phyloP scores from a whole-genome alignment of 53 echinoderm and acorn worm species.

The Astropecten irregularis region DNA sequence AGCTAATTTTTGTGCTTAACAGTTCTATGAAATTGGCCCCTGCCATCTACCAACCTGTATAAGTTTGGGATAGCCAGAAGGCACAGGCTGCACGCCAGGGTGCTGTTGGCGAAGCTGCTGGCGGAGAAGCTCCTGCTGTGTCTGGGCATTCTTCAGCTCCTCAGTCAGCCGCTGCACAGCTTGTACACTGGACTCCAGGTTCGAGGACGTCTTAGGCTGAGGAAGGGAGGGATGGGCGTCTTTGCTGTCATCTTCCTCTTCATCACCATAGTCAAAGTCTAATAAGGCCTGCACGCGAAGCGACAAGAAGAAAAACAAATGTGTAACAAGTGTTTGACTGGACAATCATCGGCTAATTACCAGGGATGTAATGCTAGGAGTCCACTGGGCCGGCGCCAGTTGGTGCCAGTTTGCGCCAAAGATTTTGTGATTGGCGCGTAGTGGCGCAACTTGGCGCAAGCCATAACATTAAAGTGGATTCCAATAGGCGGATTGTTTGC shows the following conservation, averaged over 20 bases:
- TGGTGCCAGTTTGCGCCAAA: too few relatives aligned
- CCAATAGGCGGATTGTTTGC: too few relatives aligned
- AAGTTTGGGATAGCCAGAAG: not conserved
- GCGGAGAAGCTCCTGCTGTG: slow-evolving; percentile 64
- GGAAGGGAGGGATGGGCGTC: slow-evolving; percentile 19
- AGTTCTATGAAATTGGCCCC: too few relatives aligned
- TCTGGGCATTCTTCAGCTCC: slow-evolving; percentile 76
- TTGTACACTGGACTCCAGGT: slow-evolving; percentile 72
- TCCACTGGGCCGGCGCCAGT: too few relatives aligned
- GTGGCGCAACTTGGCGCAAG: too few relatives aligned
- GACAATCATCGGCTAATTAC: too few relatives aligned
- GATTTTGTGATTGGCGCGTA: too few relatives aligned
- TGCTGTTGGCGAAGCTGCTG: slow-evolving; percentile 43
- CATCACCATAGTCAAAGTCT: slow-evolving; percentile 97
- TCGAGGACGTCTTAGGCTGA: slow-evolving; percentile 17
- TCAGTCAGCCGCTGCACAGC: slow-evolving; percentile 76
- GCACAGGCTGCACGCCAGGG: not conserved
- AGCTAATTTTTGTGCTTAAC: too few relatives aligned
- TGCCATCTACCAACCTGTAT: too few relatives aligned
- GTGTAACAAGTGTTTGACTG: too few relatives aligned
- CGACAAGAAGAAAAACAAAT: not conserved
- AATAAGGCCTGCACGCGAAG: slow-evolving; percentile 80
- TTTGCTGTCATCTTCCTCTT: slow-evolving; percentile 73
- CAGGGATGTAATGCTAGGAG: too few relatives aligned
- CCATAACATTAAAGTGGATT: too few relatives aligned